phyloP scores from a whole-genome alignment of 2,113 vertebrate species.

The Cygnus atratus region DNA sequence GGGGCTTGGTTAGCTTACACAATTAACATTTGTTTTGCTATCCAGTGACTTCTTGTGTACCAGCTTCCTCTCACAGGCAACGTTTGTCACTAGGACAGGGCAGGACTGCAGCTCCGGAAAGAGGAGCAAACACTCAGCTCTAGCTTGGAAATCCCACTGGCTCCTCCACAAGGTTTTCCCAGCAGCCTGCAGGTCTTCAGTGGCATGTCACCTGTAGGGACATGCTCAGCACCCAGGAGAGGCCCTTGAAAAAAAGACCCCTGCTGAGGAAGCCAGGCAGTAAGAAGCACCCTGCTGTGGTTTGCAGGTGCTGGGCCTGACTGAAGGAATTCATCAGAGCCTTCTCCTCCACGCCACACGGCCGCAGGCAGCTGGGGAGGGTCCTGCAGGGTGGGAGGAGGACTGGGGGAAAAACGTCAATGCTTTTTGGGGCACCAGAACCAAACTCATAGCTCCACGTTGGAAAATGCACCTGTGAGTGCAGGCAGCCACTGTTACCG shows the following conservation, averaged over 20 bases:
- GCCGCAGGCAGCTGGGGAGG: too few species aligned
- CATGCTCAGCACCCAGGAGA: background rate
- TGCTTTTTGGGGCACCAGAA: background rate
- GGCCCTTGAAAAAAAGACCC: background rate
- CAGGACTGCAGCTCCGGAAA: background rate
- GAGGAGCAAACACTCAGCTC: background rate
- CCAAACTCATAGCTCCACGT: background rate
- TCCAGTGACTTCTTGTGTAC: background rate
- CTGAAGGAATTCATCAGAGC: background rate
- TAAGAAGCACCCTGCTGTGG: background rate
- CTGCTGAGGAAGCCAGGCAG: background rate
- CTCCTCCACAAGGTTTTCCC: background rate
- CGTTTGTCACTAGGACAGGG: background rate
- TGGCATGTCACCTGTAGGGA: background rate
- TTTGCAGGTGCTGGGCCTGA: background rate
- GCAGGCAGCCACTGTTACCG: background rate
- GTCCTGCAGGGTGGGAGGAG: background rate
- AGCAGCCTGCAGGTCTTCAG: background rate
- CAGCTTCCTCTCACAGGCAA: background rate
- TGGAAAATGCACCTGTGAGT: background rate
- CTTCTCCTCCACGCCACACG: background rate
- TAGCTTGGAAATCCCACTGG: background rate
- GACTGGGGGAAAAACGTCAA: fast-evolving
- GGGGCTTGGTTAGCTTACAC: background rate
- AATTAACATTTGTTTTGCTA: slow-evolving; percentile 1